A percentile compares a stretch with the other conserved stretches of the same genome.
Conservation (phyloP, 1,140 invertebrate genomes). For the Geopemphigus sp. region DNA sequence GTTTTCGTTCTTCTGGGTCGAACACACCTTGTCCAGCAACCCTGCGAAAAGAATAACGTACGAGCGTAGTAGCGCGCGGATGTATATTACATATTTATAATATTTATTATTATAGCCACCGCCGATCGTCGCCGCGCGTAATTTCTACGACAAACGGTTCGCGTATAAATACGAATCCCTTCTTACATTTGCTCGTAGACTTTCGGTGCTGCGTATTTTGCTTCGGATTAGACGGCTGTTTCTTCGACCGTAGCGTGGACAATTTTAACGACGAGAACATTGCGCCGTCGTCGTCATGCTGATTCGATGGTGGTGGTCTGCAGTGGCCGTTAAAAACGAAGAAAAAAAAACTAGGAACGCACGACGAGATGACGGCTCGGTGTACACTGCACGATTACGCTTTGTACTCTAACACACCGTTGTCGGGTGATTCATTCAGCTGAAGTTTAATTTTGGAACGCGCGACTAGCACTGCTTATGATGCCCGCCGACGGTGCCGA, state of each 20-base stretch:
- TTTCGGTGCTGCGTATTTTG: background rate
- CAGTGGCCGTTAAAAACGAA: too few relatives aligned
- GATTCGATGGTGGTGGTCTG: background rate
- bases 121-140: too few relatives aligned
- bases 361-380: conserved; percentile 5
- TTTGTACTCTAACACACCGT: background rate
- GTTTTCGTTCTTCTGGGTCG: conserved; percentile 9
- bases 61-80: too few relatives aligned
- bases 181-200: conserved; percentile 43
- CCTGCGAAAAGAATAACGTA: background rate
- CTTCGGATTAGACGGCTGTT: background rate
- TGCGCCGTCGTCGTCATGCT: conserved; percentile 33
- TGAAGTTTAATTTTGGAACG: conserved; percentile 49
- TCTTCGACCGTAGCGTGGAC: conserved; percentile 40
- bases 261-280: conserved; percentile 52
- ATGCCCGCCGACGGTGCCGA: background rate
- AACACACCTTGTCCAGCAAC: conserved; percentile 40
- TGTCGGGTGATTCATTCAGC: conserved; percentile 16
- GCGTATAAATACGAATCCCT: too few relatives aligned
- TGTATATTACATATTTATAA: too few relatives aligned
- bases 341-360: too few relatives aligned
- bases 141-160: too few relatives aligned
- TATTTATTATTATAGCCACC: background rate
- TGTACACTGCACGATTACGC: background rate
- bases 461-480: background rate